Base-by-base conservation (phyloP, 2,888 invertebrate genomes). In the Leucophenga montana region DNA sequence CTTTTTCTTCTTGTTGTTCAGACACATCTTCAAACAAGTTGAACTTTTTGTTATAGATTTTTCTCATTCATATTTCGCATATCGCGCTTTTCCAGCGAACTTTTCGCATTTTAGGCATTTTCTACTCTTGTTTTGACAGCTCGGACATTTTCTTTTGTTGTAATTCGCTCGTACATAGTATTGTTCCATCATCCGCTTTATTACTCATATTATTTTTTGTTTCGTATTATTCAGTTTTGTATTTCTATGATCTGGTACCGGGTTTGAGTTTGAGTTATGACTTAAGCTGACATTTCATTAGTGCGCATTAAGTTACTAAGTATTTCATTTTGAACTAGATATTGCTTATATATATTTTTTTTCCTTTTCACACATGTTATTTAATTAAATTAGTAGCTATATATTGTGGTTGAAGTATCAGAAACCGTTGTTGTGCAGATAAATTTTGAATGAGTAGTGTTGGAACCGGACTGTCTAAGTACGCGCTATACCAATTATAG, bases 271-370 rank as follows among this genome's bases (percentile, higher is more conserved):
- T 85, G 85, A 86, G 78, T 86, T 85, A 86, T 85, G 85, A 85
- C 85, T 84, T 85, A 85, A 85, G 84, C 86, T 84, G 85, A 85
- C 85, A 86, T 85, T 85, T 86, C 86, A 86, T 85, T 86, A 85
- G 85, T 79, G 84, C 75, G 81, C 82, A 81, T 83, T 81, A 81
- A 81, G 82, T 83, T 62, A 22, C 46, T 44, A 11, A 39, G 39
- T 39, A 16, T 62, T 62, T 57, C 33, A n/a, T 31, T 46, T 46
- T 62, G 61, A 66, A 68, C 48, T 64, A 56, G 69, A 64, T 67
- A 69, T 67, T 62, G 65, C 46, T 50, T 66, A 14, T 46, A 14
- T 46, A 14, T 46, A n/a, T 3, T 46, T 4, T 46, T 4, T 46
- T 46, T 4, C n/a, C 46, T 4, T n/a, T 46, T 46, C 4, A 3